phyloP scores from a whole-genome alignment of 2,113 vertebrate species.

The Eudyptes chrysolophus region DNA sequence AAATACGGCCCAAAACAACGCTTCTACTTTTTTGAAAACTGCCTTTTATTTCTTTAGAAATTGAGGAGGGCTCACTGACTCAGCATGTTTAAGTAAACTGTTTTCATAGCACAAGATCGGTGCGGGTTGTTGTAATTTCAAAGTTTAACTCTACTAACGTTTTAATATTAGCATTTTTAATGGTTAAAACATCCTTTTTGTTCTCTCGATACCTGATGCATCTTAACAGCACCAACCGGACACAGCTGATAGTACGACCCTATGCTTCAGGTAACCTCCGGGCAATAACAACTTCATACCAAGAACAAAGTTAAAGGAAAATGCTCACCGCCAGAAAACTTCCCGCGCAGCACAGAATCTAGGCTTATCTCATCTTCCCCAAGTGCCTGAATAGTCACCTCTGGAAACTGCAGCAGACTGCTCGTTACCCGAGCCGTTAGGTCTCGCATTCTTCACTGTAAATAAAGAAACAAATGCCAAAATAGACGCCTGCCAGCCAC shows the following conservation, averaged over 20 bases:
- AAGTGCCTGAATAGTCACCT: constrained; percentile 87
- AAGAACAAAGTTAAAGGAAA: background rate
- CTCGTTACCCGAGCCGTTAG: constrained; percentile 90
- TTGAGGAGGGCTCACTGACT: background rate
- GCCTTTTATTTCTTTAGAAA: background rate
- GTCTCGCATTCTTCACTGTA: constrained; percentile 87
- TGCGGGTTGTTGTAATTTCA: background rate
- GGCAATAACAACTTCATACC: fast-evolving
- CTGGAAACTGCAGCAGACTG: constrained; percentile 88
- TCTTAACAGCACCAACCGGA: background rate
- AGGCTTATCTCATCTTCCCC: constrained; percentile 86
- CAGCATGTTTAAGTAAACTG: background rate
- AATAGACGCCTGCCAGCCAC: background rate
- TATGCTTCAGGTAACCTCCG: background rate
- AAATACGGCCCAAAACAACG: fast-evolving
- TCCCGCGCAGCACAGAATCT: constrained; percentile 85
- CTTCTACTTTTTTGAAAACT: background rate
- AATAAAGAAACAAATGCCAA: background rate
- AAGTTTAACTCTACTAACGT: background rate
- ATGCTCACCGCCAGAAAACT: constrained; percentile 85
- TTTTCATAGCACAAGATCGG: background rate
- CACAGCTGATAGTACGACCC: background rate
- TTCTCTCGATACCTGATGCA: background rate
- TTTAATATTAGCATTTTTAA: background rate
- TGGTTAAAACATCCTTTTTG: background rate